Percentiles rank a stretch among this genome's conserved stretches.
Evolutionary conservation across 2,113 vertebrate genomes (phyloP).

Genomic region (Camelus dromedarius): DNA sequence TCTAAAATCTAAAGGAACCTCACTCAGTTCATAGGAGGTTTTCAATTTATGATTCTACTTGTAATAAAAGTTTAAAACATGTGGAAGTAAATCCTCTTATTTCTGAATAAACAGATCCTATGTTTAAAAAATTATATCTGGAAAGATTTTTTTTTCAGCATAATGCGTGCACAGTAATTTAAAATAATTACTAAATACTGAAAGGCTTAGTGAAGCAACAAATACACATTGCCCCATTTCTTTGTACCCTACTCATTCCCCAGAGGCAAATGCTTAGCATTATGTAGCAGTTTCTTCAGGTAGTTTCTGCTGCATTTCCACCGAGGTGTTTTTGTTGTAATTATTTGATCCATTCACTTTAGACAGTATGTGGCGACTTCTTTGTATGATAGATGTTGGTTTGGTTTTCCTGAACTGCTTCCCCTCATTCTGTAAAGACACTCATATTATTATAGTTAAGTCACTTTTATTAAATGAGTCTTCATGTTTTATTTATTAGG

Average conservation of each 20-base stretch:
- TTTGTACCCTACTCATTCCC: neutral
- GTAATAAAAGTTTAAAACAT: conserved; percentile 59
- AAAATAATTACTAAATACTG: conserved; percentile 19
- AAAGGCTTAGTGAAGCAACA: conserved; percentile 2
- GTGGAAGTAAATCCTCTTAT: conserved; percentile 26
- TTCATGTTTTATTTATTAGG: conserved; percentile 1
- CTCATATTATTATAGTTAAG: neutral
- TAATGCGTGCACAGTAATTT: conserved; percentile 50
- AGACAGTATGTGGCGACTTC: neutral
- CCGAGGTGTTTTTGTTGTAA: neutral
- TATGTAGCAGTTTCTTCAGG: neutral
- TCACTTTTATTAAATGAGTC: conserved; percentile 7
- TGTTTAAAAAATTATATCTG: conserved; percentile 35
- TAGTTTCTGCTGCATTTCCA: neutral
- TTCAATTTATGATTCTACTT: conserved; percentile 25
- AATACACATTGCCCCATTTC: neutral
- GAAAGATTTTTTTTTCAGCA: neutral
- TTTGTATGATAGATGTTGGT: neutral
- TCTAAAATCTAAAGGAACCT: conserved; percentile 46
- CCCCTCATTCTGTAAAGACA: neutral
- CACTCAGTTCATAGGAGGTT: neutral
- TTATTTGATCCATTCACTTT: neutral
- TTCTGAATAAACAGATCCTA: conserved; percentile 31
- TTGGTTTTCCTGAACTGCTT: conserved; percentile 33
- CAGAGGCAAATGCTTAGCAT: neutral